These are phyloP conservation scores for Pristis pectinata DNA, from an alignment of 2,797 vertebrate species.

Conservation along the genomic window DNA sequence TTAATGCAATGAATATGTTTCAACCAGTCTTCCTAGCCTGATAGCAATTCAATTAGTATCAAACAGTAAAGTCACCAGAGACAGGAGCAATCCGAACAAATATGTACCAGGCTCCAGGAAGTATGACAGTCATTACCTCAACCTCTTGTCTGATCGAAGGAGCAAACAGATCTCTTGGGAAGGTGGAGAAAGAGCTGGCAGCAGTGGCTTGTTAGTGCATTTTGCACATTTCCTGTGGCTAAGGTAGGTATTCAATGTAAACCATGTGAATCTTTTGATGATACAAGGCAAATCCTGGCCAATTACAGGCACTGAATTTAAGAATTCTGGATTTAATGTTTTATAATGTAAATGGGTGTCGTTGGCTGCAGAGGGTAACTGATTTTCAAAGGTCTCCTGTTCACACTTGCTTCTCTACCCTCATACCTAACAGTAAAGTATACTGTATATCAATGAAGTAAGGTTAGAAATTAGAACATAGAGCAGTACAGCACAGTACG, in stretches of 20 bases:
- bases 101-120: background rate
- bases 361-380: background rate
- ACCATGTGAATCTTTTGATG: constrained; percentile 7
- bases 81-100: background rate
- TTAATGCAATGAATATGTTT: background rate
- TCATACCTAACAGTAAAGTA: background rate
- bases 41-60: background rate
- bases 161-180: background rate
- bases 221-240: constrained; percentile 18
- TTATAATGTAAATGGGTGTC: background rate
- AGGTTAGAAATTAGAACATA: too few relatives aligned
- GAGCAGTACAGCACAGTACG: too few relatives aligned
- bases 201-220: background rate
- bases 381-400: background rate
- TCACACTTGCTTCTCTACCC: background rate
- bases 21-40: background rate
- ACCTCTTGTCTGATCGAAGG: background rate
- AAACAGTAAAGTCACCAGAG: background rate
- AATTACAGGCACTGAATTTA: background rate
- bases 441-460: background rate
- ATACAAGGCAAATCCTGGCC: background rate
- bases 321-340: background rate
- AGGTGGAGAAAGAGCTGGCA: background rate
- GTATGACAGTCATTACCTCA: background rate
- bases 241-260: background rate